Percentiles rank a stretch among this genome's conserved stretches.
These are phyloP conservation scores for Peromyscus maniculatus DNA, from an alignment of 2,113 vertebrate genomes.

Conservation along the genomic window DNA sequence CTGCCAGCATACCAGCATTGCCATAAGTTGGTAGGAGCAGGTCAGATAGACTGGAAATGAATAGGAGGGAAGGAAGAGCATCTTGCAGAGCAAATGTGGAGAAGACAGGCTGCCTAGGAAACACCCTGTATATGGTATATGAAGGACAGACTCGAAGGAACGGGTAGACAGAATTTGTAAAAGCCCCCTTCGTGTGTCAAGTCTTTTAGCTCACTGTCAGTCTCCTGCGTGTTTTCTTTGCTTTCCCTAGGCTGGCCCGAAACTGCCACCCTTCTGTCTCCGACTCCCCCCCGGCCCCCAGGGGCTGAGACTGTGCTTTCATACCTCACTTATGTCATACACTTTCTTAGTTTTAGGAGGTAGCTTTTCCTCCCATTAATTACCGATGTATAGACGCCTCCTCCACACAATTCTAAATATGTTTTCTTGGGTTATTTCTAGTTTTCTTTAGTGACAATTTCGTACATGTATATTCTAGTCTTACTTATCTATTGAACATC, in stretches of 20 bases:
- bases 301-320: neutral
- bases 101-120: neutral
- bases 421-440: constrained; percentile 50
- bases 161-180: neutral
- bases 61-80: neutral
- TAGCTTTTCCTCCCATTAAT: constrained; percentile 31
- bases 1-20: neutral
- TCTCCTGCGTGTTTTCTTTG: neutral
- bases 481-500: constrained; percentile 47
- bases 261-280: neutral
- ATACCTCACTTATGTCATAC: neutral
- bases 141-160: neutral
- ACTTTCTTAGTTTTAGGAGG: constrained; percentile 38
- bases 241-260: neutral
- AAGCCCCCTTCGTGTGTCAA: neutral
- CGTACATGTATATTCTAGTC: neutral
- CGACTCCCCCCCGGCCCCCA: neutral
- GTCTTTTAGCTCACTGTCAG: neutral
- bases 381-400: neutral
- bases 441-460: neutral
- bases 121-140: neutral
- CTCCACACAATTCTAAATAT: constrained; percentile 21
- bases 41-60: neutral
- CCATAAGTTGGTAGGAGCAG: neutral
- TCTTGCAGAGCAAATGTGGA: neutral